Base-by-base conservation (phyloP, 2,797 vertebrate species). In the Euphonia xanthogaster region DNA sequence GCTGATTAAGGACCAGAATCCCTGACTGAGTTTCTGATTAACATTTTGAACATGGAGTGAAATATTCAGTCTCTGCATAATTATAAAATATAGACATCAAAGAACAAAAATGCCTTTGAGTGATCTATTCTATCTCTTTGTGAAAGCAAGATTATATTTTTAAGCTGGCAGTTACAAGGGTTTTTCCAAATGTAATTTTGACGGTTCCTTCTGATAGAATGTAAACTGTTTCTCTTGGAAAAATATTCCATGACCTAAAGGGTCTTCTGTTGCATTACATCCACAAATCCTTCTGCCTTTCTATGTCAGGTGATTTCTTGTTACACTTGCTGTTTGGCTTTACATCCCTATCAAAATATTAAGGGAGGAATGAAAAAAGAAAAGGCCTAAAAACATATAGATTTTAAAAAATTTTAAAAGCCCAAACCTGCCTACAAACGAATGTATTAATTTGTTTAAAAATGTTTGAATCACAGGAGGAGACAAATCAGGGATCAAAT, bases 11-110 rank as follows among this genome's bases (percentile, higher is more conserved):
- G 62, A 50, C 71, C 33, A 94, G 61, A 88, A 93, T 93, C 50
- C 18, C 62, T 87, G 51, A 40, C n/a, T 76, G 70, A 80, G 65
- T 67, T 95, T 92, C 48, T 91, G 90, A 95, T 95, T 91, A 97
- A 77, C 39, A 54, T 77, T 91, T 90, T 14, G 27, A 93, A 86
- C 54, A 51, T 39, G 14, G 28, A 89, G 15, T 1, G 18, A 86
- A 87, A 79, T 87, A 91, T 61, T 76, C 62, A 65, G 21, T 54
- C 39, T 86, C 53, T 81, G 62, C 16, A 50, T 78, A 94, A 71
- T 91, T 93, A 54, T 14, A 18, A 92, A 93, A 86, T 93, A 71
- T 17, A 75, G 55, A 18, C 48, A 71, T 66, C 53, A 92, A 78
- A 89, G 60, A 89, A 61, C n/a, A 76, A 77, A 89, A 90, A 92